phyloP scores from a whole-genome alignment of 2,888 invertebrate genomes.

The Trachelus troglodyta region DNA sequence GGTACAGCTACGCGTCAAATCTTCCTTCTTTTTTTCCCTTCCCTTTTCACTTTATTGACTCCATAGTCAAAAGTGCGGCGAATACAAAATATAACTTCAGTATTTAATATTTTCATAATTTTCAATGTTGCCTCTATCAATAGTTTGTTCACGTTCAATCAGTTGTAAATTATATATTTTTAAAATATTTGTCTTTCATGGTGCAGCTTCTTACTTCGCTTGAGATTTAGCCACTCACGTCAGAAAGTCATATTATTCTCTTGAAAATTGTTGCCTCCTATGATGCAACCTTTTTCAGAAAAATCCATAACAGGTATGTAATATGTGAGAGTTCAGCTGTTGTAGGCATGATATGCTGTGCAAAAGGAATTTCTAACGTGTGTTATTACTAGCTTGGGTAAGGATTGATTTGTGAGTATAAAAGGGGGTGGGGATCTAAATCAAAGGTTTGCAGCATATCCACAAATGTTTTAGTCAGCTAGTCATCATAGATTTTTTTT shows the following conservation, averaged over 20 bases:
- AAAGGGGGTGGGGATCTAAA: neutral
- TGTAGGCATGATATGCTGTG: neutral
- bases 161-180: neutral
- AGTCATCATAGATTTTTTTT: neutral
- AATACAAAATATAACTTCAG: neutral
- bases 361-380: neutral
- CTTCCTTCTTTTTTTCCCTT: neutral
- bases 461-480: neutral
- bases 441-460: neutral
- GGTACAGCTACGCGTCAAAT: neutral
- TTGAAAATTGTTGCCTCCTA: constrained; percentile 7
- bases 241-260: neutral
- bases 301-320: constrained; percentile 10
- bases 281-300: constrained; percentile 6
- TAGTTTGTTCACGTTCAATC: neutral
- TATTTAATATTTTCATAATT: neutral
- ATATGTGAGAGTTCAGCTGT: neutral
- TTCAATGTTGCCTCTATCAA: neutral
- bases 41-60: neutral
- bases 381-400: neutral
- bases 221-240: neutral
- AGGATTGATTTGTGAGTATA: neutral
- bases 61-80: neutral
- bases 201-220: neutral
- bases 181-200: neutral